These are phyloP conservation scores for Meiosimyza platycephala DNA, from an alignment of 2,888 invertebrate species.

Conservation along the genomic window DNA sequence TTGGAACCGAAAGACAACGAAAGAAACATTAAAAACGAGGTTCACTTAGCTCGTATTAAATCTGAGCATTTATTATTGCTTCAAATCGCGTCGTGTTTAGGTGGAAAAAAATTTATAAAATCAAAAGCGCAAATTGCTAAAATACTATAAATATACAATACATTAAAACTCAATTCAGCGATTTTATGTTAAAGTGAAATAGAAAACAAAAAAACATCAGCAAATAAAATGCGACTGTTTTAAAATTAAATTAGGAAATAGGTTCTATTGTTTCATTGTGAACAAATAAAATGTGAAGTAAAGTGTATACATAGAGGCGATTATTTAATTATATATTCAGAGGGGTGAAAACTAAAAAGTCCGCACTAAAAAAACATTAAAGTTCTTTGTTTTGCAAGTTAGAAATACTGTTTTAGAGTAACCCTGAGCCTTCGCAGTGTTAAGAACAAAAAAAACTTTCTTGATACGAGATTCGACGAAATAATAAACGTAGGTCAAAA, in stretches of 20 bases:
- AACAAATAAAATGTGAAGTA: neutral
- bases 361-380: no score
- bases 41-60: constrained; percentile 8
- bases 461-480: no score
- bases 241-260: neutral
- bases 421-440: no score
- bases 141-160: constrained; percentile 14
- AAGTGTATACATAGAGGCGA: no score
- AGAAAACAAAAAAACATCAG: neutral
- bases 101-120: constrained; percentile 1
- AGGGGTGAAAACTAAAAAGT: no score
- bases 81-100: constrained; percentile 32
- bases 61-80: constrained; percentile 33
- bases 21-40: constrained; percentile 21
- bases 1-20: constrained; percentile 18
- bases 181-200: neutral
- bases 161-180: constrained; percentile 15
- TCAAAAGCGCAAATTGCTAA: constrained; percentile 22
- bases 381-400: no score
- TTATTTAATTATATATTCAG: no score
- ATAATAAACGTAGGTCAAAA: no score
- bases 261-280: neutral
- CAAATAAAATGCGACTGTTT: neutral
- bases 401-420: no score
- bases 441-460: no score